Base-by-base conservation (phyloP, 2,888 invertebrate genomes). In the Homarus gammarus region DNA sequence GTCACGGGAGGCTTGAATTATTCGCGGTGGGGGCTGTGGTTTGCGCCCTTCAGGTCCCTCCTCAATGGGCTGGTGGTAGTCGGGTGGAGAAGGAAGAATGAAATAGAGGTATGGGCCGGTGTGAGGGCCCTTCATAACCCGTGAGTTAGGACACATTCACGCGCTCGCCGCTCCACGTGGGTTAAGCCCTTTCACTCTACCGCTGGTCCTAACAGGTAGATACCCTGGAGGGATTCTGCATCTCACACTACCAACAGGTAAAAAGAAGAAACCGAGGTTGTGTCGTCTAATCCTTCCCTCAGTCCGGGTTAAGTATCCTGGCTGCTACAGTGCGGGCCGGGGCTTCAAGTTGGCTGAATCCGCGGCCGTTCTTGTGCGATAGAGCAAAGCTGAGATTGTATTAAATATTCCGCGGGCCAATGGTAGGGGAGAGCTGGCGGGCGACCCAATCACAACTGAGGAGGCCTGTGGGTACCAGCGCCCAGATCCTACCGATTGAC, bases 381-480 rank as follows among this genome's bases (percentile, higher is more conserved):
- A 15, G 49, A 49, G 72, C 49, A 36, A 51, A 64, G 27, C 27
- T 6, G 27, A 22, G 38, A 40, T 83, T 51, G 83, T 49, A 49
- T 49, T 49, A 31, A 33, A 44, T 51, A 70, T 72, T 72, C 33
- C 72, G 49, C 70, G 83, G 72, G 72, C 83, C 83, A 83, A 83
- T 83, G 72, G 83, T 70, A 51, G 77, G 64, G 77, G 85, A 70
- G 75, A 56, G 33, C 44, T 40, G 85, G 61, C 77, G 44, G 31
- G 73, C 64, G 85, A 85, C 85, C 85, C 85, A 85, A 85, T 85
- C 85, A 85, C 77, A 77, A 85, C 85, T 85, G 85, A 77, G 85
- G 64, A 85, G 77, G 85, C 75, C 85, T 61, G 40, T 77, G 85
- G 77, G 84, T 77, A 77, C 85, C 61, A 31, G 33, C 61, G 31